Conservation (phyloP, 2,113 vertebrate species). For the Sus scrofa region DNA sequence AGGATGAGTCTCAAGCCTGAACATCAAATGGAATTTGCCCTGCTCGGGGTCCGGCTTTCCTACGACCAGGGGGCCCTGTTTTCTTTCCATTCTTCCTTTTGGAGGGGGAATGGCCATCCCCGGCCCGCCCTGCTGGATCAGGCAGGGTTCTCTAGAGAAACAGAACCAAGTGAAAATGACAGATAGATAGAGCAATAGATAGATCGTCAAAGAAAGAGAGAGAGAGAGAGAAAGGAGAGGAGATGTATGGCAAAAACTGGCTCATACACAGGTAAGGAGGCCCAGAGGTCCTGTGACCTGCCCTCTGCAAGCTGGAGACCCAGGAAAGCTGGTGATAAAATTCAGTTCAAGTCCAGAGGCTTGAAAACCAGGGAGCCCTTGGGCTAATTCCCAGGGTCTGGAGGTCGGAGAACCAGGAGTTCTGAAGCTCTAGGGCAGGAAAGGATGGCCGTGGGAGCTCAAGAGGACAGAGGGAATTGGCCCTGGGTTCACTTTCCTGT, state of each 20-base stretch:
- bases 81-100: neutral
- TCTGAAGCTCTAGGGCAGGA: neutral
- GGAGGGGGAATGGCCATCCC: neutral
- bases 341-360: neutral
- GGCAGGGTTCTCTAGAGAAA: neutral
- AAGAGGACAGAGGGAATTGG: neutral
- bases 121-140: neutral
- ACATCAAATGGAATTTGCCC: neutral
- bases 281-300: neutral
- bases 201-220: too few species aligned
- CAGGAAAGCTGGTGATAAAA: neutral
- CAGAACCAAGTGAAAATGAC: neutral
- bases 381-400: neutral
- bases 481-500: neutral
- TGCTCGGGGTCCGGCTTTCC: constrained; percentile 6
- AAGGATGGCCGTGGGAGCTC: neutral
- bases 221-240: neutral
- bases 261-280: neutral
- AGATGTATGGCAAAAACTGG: neutral
- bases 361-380: neutral
- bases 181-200: neutral
- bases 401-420: neutral
- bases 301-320: neutral
- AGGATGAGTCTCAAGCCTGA: constrained; percentile 11
- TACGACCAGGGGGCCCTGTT: neutral